Percentiles rank a stretch among this genome's conserved stretches.
Evolutionary conservation across 2,113 vertebrate species (phyloP).

Genomic region (Galeopterus variegatus): DNA sequence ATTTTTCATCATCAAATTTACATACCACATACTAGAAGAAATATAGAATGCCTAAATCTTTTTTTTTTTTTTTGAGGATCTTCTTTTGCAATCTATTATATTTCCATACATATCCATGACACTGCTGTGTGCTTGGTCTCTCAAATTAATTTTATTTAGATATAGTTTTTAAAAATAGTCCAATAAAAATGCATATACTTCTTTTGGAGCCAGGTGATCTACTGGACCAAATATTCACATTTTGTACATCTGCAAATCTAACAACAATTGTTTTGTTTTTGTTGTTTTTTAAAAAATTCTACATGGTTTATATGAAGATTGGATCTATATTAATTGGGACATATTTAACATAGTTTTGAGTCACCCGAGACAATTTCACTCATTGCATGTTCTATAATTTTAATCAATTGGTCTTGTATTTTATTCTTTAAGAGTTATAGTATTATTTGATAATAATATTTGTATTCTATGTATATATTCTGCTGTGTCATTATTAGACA

Average conservation of each 20-base stretch:
- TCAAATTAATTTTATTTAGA: constrained; percentile 7
- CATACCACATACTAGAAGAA: neutral
- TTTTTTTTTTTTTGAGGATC: neutral
- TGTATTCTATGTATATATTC: neutral
- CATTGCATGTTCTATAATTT: neutral
- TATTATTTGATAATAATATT: neutral
- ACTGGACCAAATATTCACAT: neutral
- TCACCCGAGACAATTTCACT: neutral
- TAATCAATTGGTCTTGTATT: neutral
- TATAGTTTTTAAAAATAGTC: neutral
- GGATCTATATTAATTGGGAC: neutral
- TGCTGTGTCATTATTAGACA: neutral
- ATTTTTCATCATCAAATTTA: neutral
- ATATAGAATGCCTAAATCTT: neutral
- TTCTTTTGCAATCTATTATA: neutral
- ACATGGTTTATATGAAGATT: neutral
- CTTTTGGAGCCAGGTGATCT: neutral
- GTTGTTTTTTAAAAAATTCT: neutral
- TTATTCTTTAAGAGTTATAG: neutral
- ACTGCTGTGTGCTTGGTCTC: neutral
- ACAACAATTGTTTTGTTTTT: neutral
- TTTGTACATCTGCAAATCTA: neutral
- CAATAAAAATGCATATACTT: neutral
- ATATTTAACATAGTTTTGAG: neutral
- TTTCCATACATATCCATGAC: neutral